A percentile compares a stretch with the other conserved stretches of the same genome.
Evolutionary conservation across 2,113 vertebrate genomes (phyloP).

Genomic region (Anseranas semipalmata): DNA sequence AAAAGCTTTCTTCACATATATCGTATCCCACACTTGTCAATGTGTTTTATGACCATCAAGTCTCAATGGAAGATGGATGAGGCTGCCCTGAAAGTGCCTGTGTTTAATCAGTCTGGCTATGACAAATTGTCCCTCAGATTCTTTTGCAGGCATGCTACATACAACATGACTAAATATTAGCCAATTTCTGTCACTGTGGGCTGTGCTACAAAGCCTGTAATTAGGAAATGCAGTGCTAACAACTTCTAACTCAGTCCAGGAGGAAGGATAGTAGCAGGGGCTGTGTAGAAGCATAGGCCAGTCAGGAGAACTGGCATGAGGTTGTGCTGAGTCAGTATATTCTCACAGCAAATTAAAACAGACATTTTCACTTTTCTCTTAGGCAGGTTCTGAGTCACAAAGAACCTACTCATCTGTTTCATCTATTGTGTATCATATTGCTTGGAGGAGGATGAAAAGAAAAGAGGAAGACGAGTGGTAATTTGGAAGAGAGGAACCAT

Average conservation of each 20-base stretch:
- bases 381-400: slow-evolving; percentile 57
- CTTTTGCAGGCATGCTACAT: not conserved
- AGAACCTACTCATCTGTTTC: slow-evolving; percentile 47
- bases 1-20: not conserved
- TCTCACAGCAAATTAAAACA: slow-evolving; percentile 22
- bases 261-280: not conserved
- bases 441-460: slow-evolving; percentile 51
- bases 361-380: not conserved
- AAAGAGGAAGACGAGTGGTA: slow-evolving; percentile 43
- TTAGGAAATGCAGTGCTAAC: not conserved
- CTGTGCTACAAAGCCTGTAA: not conserved
- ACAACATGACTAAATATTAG: not conserved
- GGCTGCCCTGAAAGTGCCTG: not conserved
- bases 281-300: not conserved
- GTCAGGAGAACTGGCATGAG: not conserved
- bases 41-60: not conserved
- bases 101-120: not conserved
- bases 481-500: slow-evolving; percentile 40
- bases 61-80: not conserved
- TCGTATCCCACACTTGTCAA: not conserved
- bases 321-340: slow-evolving; percentile 17
- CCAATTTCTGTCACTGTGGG: not conserved
- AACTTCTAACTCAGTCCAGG: not conserved
- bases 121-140: not conserved
- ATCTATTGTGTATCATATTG: slow-evolving; percentile 53